Percentiles rank a stretch among this genome's conserved stretches.
These are phyloP conservation scores for Entomobrya proxima DNA, from an alignment of 2,888 invertebrate species.

Conservation along the genomic window DNA sequence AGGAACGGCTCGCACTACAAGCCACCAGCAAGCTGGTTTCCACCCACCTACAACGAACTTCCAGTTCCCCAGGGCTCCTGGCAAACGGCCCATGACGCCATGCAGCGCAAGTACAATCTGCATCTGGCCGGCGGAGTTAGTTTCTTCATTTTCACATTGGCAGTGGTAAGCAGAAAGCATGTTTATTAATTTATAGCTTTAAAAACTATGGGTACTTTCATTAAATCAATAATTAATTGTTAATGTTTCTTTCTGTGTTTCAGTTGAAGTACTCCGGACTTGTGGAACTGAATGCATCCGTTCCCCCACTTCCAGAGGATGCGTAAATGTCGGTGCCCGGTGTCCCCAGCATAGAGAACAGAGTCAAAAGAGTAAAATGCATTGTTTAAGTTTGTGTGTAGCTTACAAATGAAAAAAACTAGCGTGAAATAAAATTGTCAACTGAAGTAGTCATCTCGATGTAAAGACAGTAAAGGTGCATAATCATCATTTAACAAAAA, in stretches of 20 bases:
- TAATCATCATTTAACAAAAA: too few species aligned
- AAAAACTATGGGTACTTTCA: background rate
- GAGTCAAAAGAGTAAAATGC: background rate
- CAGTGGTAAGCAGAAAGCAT: conserved; percentile 76
- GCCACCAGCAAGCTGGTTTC: conserved; percentile 71
- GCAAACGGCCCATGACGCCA: conserved; percentile 83
- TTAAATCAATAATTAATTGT: background rate
- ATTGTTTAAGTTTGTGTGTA: background rate
- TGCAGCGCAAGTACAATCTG: conserved; percentile 84
- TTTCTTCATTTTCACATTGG: conserved; percentile 78
- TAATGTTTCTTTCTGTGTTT: background rate
- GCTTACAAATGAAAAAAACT: too few species aligned
- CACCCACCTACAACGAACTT: conserved; percentile 85
- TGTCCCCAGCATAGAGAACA: background rate
- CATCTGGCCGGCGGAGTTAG: conserved; percentile 82
- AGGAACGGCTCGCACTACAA: conserved; percentile 65
- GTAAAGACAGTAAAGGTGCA: too few species aligned
- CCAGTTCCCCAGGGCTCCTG: conserved; percentile 88
- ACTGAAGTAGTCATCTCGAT: conserved; percentile 27
- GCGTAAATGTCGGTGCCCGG: background rate
- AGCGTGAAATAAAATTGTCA: too few species aligned
- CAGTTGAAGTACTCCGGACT: conserved; percentile 65
- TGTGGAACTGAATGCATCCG: conserved; percentile 47
- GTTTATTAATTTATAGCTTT: background rate
- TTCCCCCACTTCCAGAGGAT: conserved; percentile 64